Conservation (phyloP, 1,140 invertebrate species). For the Meloidogyne floridensis region DNA sequence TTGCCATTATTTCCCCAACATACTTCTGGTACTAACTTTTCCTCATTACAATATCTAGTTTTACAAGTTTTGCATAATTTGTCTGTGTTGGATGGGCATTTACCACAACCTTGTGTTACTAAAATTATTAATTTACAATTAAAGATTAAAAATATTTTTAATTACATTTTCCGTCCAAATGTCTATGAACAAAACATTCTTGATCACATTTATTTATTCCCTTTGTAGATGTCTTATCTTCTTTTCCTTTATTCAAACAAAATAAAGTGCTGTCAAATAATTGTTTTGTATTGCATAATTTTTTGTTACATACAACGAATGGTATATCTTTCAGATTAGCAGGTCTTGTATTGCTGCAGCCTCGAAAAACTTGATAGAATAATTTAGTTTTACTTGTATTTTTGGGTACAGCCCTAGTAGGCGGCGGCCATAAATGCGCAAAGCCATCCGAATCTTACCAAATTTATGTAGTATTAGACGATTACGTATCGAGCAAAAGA, state of each 20-base stretch:
- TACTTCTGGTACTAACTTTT: not conserved
- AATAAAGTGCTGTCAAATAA: too few species aligned
- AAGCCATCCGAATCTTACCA: too few species aligned
- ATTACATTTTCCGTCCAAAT: not conserved
- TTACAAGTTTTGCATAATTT: not conserved
- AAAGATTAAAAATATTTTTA: not conserved
- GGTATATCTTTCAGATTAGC: not conserved
- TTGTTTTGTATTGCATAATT: not conserved
- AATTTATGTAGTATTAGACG: too few species aligned
- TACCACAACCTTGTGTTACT: not conserved
- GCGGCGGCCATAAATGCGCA: too few species aligned
- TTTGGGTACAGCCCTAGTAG: too few species aligned
- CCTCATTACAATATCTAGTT: not conserved
- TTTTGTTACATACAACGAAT: not conserved
- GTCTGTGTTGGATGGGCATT: not conserved
- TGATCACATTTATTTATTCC: too few species aligned
- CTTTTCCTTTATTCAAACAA: too few species aligned
- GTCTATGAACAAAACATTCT: too few species aligned
- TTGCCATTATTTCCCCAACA: not conserved
- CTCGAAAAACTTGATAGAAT: not conserved
- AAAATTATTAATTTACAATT: not conserved
- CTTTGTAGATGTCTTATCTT: too few species aligned
- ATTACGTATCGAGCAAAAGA: too few species aligned
- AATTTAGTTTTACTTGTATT: too few species aligned
- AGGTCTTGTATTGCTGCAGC: not conserved